A percentile compares a stretch with the other conserved stretches of the same genome.
These are phyloP conservation scores for Otolemur garnettii DNA, from an alignment of 2,113 vertebrate species.

Conservation along the genomic window DNA sequence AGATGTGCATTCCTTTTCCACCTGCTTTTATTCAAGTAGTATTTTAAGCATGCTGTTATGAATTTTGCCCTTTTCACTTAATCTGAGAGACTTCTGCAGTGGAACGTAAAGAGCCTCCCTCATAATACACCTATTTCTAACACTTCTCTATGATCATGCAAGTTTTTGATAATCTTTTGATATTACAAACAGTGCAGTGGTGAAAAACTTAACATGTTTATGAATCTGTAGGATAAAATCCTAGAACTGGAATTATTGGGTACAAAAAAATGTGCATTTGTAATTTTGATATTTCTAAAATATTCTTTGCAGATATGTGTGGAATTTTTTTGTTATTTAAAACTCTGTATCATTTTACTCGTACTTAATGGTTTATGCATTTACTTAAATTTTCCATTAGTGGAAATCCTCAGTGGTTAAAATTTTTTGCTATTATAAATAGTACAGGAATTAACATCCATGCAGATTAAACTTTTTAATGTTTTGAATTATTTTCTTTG, in stretches of 20 bases:
- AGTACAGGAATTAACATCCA: neutral
- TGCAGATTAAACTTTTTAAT: neutral
- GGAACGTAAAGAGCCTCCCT: neutral
- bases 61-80: neutral
- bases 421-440: too few relatives aligned
- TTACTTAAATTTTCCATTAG: neutral
- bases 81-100: neutral
- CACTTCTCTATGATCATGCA: neutral
- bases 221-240: neutral
- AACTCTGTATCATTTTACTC: neutral
- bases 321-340: neutral
- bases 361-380: neutral
- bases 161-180: neutral
- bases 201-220: neutral
- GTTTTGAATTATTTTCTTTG: slow-evolving; percentile 39
- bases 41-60: neutral
- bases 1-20: neutral
- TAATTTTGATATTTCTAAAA: slow-evolving; percentile 21
- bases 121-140: neutral
- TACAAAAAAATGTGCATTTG: slow-evolving; percentile 14
- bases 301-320: neutral
- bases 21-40: neutral
- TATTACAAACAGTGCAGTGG: neutral
- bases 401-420: neutral
- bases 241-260: neutral